These are phyloP conservation scores for Terebella lapidaria DNA, from an alignment of 2,888 invertebrate species.

Conservation along the genomic window DNA sequence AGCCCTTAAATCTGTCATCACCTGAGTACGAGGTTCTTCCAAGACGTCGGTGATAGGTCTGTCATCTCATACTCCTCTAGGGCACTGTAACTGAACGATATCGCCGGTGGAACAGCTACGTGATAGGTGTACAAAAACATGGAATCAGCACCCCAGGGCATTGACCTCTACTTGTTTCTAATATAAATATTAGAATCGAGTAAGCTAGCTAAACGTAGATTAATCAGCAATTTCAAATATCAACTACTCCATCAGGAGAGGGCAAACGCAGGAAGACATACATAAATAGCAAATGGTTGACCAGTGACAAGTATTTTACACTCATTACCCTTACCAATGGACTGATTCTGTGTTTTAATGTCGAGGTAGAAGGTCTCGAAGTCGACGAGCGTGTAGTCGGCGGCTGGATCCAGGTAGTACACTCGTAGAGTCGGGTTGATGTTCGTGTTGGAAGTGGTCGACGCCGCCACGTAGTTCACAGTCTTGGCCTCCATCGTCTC, in stretches of 20 bases:
- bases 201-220: no score
- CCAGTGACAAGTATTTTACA: no score
- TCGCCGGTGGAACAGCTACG: no score
- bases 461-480: conserved; percentile 13
- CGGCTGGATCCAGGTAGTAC: conserved; percentile 23
- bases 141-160: no score
- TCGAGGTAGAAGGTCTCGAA: conserved; percentile 30
- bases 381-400: conserved; percentile 26
- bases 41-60: neutral
- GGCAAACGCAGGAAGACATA: no score
- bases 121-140: no score
- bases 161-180: no score
- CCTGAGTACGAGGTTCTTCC: neutral
- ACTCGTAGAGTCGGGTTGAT: conserved; percentile 20
- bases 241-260: no score
- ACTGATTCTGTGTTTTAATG: conserved; percentile 6
- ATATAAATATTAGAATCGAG: no score
- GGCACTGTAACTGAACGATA: neutral
- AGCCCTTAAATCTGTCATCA: no score
- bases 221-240: no score
- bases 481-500: neutral
- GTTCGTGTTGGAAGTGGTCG: conserved; percentile 5
- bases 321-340: neutral
- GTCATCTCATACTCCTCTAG: neutral
- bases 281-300: no score